A percentile compares a stretch with the other conserved stretches of the same genome.
Conservation (phyloP, 2,888 invertebrate species). For the Melieria crassipennis region DNA sequence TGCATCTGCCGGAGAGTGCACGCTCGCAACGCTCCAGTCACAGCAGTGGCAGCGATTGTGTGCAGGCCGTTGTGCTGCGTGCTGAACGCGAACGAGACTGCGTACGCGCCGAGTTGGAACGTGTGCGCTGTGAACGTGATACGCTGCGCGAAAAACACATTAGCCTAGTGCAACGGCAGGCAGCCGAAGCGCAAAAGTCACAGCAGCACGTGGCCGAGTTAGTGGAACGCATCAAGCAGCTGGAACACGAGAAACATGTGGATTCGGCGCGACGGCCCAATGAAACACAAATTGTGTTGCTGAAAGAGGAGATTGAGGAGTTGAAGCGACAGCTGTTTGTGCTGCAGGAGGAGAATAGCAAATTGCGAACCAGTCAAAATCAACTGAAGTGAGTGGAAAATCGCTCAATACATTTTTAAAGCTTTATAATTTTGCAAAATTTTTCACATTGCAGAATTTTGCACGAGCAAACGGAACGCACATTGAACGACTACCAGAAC, state of each 20-base stretch:
- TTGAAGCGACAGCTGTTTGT: conserved; percentile 67
- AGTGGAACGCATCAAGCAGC: conserved; percentile 67
- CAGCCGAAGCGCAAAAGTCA: conserved; percentile 67
- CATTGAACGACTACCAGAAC: conserved; percentile 75
- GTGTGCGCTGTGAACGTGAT: conserved; percentile 72
- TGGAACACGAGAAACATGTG: conserved; percentile 70
- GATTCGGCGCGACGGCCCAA: conserved; percentile 67
- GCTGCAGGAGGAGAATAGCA: conserved; percentile 68
- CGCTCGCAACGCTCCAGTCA: conserved; percentile 20
- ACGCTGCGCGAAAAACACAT: conserved; percentile 70
- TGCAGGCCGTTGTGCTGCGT: conserved; percentile 61
- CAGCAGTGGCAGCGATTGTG: conserved; percentile 53
- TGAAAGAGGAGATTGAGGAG: conserved; percentile 70
- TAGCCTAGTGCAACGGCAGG: conserved; percentile 66
- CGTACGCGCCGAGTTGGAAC: conserved; percentile 67
- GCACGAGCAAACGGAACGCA: conserved; percentile 81
- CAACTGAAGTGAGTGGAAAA: conserved; percentile 69
- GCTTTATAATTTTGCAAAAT: background rate
- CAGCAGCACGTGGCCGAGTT: conserved; percentile 67
- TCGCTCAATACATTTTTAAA: background rate
- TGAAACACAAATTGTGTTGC: conserved; percentile 67
- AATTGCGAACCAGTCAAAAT: conserved; percentile 68
- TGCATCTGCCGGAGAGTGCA: conserved; percentile 1
- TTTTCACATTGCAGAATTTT: conserved; percentile 72
- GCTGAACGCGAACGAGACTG: conserved; percentile 69